Evolutionary conservation across 1,140 invertebrate species (phyloP).

Genomic region (Phocides pigmalion): DNA sequence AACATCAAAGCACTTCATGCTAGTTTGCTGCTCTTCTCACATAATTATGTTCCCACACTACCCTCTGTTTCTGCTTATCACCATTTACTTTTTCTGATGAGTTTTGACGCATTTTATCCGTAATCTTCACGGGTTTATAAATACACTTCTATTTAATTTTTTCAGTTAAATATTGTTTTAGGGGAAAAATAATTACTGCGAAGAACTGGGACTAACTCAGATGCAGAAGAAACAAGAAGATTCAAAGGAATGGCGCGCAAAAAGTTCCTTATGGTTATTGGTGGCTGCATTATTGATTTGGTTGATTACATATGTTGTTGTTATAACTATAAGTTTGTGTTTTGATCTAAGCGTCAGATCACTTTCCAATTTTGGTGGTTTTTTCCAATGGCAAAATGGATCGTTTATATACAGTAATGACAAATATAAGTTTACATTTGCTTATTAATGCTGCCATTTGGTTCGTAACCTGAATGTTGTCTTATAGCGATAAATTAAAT

Average conservation of each 20-base stretch:
- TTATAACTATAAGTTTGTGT: slow-evolving; percentile 39
- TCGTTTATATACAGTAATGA: slow-evolving; percentile 2
- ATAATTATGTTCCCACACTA: too few relatives aligned
- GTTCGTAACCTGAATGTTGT: too few relatives aligned
- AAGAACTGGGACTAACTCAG: slow-evolving; percentile 16
- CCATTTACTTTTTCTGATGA: too few relatives aligned
- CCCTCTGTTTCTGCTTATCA: too few relatives aligned
- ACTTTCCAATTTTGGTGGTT: background rate
- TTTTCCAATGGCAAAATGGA: slow-evolving; percentile 28
- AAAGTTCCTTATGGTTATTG: slow-evolving; percentile 47
- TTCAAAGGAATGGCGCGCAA: slow-evolving; percentile 35
- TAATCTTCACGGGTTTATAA: too few relatives aligned
- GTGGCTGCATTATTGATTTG: slow-evolving; percentile 48
- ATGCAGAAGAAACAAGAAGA: background rate
- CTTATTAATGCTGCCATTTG: too few relatives aligned
- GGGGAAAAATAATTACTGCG: slow-evolving; percentile 30
- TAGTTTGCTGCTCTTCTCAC: too few relatives aligned
- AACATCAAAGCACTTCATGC: too few relatives aligned
- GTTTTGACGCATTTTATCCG: too few relatives aligned
- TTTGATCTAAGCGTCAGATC: slow-evolving; percentile 38
- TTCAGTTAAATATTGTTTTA: slow-evolving; percentile 41
- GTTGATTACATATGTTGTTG: slow-evolving; percentile 48
- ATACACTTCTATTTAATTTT: background rate
- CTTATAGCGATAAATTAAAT: too few relatives aligned
- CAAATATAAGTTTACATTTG: too few relatives aligned